These are phyloP conservation scores for Agelas oroides DNA, from an alignment of 37 sponge, comb jelly and placozoan species.

Conservation along the genomic window DNA sequence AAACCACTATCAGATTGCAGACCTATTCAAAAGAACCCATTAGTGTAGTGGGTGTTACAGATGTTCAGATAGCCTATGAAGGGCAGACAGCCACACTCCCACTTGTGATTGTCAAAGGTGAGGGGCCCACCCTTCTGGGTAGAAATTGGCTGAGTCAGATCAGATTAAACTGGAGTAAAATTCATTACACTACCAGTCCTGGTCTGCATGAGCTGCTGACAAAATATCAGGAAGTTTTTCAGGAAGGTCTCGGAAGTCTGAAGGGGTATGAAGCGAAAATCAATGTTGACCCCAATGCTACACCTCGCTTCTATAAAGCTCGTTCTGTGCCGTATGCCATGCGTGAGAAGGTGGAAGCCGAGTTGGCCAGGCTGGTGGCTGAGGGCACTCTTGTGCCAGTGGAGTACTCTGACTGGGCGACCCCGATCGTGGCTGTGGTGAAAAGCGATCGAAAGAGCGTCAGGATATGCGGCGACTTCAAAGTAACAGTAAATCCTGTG, in stretches of 20 bases:
- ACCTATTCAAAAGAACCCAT: constrained; percentile 5
- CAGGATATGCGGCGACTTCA: constrained; percentile 42
- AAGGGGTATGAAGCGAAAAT: constrained; percentile 33
- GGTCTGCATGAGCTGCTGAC: too few relatives aligned
- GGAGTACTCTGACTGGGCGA: neutral
- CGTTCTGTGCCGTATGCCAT: constrained; percentile 20
- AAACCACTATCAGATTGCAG: neutral
- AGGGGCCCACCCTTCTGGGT: constrained; percentile 15
- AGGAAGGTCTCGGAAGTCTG: constrained; percentile 16
- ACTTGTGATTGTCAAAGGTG: constrained; percentile 5
- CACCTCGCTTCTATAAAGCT: constrained; percentile 32
- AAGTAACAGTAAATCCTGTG: constrained; percentile 36
- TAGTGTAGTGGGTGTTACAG: neutral
- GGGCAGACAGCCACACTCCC: constrained; percentile 9
- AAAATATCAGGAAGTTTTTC: constrained; percentile 18
- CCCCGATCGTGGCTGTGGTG: constrained; percentile 7
- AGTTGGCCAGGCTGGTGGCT: neutral
- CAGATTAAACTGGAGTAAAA: too few relatives aligned
- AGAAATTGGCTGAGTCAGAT: constrained; percentile 7
- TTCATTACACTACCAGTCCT: too few relatives aligned
- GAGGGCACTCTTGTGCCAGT: neutral
- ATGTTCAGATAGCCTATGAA: constrained; percentile 10
- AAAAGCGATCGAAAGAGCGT: constrained; percentile 5
- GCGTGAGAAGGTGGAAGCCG: constrained; percentile 4
- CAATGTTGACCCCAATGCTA: constrained; percentile 7